Base-by-base conservation (phyloP, 2,888 invertebrate species). In the Melolontha melolontha region DNA sequence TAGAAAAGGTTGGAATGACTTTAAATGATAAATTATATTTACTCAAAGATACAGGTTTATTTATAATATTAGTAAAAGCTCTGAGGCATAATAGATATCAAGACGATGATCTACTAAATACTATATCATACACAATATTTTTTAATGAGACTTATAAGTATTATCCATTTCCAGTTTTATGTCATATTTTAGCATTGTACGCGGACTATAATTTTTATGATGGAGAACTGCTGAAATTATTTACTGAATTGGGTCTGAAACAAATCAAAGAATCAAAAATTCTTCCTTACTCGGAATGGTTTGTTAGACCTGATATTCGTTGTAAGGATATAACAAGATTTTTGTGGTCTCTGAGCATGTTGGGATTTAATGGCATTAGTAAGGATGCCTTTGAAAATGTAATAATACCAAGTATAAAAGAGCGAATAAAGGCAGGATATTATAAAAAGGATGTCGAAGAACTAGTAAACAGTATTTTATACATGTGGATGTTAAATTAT, bases 291-390 rank as follows among this genome's bases (percentile, higher is more conserved):
- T 12, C 4, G 1, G 64, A 64, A 12, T 34, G 66, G 29, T 74
- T 72, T 64, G 76, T 8, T 73, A 71, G 69, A 67, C n/a, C 40
- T n/a, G 57, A 68, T 52, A 68, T 74, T 29, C 77, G 85, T 65
- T 71, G 75, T 4, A 85, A 86, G 76, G 86, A 86, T 76, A 76
- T 86, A n/a, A 80, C 81, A 57, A 77, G 82, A 55, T 80, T 85
- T 64, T 74, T 86, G 11, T 85, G 85, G 85, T 75, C 80, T 47
- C 70, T 81, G 29, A 81, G 82, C 72, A 79, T 74, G 66, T 77
- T 84, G 16, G 78, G 82, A 66, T 79, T 79, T 66, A 75, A 75
- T 59, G 47, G 71, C 42, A 47, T 81, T 0, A 69, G 74, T 59
- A 62, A 64, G 50, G 67, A 71, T 34, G 74, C 78, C 66, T 75